A percentile compares a stretch with the other conserved stretches of the same genome.
These are phyloP conservation scores for Eidolon helvum DNA, from an alignment of 2,113 vertebrate genomes.

Conservation along the genomic window DNA sequence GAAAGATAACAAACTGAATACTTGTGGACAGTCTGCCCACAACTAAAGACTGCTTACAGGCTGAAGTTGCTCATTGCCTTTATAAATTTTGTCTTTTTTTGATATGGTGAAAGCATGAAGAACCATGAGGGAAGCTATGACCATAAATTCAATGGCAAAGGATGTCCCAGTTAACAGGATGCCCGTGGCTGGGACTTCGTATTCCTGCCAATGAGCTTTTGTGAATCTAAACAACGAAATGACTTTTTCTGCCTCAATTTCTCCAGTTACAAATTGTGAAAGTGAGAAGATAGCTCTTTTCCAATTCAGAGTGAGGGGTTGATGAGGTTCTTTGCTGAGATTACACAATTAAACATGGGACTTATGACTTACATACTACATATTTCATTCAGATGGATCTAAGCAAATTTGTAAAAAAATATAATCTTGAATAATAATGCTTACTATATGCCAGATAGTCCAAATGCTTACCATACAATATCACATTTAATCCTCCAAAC, in stretches of 20 bases:
- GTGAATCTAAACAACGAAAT: not conserved
- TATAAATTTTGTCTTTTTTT: not conserved
- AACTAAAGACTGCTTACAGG: not conserved
- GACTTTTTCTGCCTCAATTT: not conserved
- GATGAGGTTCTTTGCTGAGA: not conserved
- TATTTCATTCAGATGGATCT: not conserved
- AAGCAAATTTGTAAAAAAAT: not conserved
- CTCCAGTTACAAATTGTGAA: not conserved
- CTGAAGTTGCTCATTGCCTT: not conserved
- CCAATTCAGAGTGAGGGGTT: not conserved
- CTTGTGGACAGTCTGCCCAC: not conserved
- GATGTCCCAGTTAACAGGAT: not conserved
- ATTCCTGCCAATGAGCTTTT: not conserved
- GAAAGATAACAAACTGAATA: constrained; percentile 23
- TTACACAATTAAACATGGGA: not conserved
- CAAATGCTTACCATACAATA: not conserved
- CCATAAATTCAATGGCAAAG: not conserved
- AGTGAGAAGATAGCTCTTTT: not conserved
- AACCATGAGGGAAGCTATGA: not conserved
- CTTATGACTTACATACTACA: not conserved
- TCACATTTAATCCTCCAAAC: not conserved
- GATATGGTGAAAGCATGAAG: not conserved
- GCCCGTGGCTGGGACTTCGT: not conserved
- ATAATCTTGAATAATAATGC: not conserved
- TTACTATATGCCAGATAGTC: not conserved